Evolutionary conservation across 2,797 vertebrate species (phyloP).

Genomic region (Poeciliopsis paucimaculata): DNA sequence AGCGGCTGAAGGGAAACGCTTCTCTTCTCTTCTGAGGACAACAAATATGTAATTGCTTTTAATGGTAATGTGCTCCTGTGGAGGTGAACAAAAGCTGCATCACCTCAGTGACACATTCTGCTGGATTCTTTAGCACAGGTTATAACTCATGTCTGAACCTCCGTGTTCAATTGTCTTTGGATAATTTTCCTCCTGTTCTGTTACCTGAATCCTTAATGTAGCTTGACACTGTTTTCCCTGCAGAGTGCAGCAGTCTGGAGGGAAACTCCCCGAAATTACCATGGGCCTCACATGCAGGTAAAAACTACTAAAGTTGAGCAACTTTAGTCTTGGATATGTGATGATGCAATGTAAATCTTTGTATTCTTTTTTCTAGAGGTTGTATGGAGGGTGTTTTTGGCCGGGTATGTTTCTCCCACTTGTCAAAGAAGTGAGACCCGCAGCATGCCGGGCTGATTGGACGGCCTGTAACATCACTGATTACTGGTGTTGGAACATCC

Average conservation of each 20-base stretch:
- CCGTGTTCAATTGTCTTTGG: neutral
- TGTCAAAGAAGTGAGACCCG: neutral
- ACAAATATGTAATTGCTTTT: slow-evolving; percentile 1
- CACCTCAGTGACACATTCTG: neutral
- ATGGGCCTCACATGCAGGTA: neutral
- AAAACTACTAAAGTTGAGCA: neutral
- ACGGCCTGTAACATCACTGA: neutral
- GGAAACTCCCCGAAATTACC: neutral
- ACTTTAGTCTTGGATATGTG: neutral
- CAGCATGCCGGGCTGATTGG: neutral
- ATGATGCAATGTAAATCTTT: neutral
- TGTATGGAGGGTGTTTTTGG: neutral
- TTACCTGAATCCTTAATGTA: neutral
- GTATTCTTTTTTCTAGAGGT: neutral
- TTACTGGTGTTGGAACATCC: neutral
- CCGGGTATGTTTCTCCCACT: neutral
- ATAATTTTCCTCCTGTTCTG: neutral
- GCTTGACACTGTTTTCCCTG: neutral
- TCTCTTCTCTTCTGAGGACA: slow-evolving; percentile 19
- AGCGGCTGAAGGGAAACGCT: slow-evolving; percentile 11
- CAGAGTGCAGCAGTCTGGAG: neutral
- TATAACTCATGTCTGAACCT: neutral
- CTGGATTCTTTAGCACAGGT: neutral
- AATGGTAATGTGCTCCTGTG: neutral
- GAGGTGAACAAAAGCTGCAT: neutral